Base-by-base conservation (phyloP, 2,113 vertebrate species). In the Lagopus muta region DNA sequence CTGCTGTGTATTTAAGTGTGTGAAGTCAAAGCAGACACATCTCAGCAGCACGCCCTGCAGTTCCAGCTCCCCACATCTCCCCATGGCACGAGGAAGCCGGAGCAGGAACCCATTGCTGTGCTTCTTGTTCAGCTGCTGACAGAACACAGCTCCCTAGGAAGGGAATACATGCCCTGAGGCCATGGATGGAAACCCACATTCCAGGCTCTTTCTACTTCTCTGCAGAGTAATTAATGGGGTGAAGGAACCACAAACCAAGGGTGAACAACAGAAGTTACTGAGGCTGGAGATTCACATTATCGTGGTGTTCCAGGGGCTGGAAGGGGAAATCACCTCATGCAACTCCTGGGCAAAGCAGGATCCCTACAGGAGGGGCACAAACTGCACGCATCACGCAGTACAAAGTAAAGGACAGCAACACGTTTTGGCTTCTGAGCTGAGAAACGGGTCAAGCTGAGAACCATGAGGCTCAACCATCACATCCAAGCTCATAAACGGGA, bases 231-330 rank as follows among this genome's bases (percentile, higher is more conserved):
- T 94, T 94, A 96, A 62, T 58, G 7, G 66, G 5, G 48, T 18
- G 60, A 76, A 70, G 57, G 77, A 96, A 94, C 92, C 93, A 75
- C 94, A 96, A 91, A 92, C 61, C 86, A 3, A 79, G 75, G 71
- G 40, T 11, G 54, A 45, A 40, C 71, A 47, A 5, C 57, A 21
- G 42, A 21, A 90, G 60, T 7, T 2, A 4, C 17, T 13, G 40
- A 92, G 65, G 16, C 73, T 20, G 32, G 61, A 48, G 55, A 11
- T 14, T 54, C 27, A 30, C 15, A 27, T 16, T 16, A 28, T 16
- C 27, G 3, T 17, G 27, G 27, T 16, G 27, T 28, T 54, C 27
- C 12, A 48, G 52, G 52, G 27, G 52, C 13, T 13, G 8, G 27
- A 54, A 30, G 15, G 52, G 27, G 52, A 17, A 30, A 54, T 17